These are phyloP conservation scores for Egretta garzetta DNA, from an alignment of 2,113 vertebrate species.

Conservation along the genomic window DNA sequence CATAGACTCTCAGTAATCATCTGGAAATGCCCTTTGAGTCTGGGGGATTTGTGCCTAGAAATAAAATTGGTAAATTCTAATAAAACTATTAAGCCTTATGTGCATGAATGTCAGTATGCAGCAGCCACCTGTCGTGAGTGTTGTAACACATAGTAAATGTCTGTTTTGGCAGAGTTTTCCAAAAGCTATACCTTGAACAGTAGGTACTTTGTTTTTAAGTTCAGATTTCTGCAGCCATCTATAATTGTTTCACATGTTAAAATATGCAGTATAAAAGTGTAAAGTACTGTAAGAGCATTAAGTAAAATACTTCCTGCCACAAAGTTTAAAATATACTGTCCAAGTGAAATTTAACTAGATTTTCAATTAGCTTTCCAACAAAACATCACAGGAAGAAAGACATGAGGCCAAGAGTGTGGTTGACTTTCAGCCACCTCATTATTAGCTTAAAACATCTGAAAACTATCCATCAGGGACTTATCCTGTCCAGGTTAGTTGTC, in stretches of 20 bases:
- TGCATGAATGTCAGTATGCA: not conserved
- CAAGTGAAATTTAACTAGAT: not conserved
- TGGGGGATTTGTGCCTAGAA: not conserved
- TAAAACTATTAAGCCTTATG: not conserved
- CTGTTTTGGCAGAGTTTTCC: not conserved
- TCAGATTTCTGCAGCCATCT: not conserved
- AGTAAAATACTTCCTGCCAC: conserved; percentile 31
- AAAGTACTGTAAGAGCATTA: not conserved
- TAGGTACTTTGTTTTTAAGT: not conserved
- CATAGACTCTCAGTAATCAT: not conserved
- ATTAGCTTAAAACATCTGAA: not conserved
- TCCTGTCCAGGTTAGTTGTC: not conserved
- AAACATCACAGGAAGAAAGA: conserved; percentile 1
- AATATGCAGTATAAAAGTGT: not conserved
- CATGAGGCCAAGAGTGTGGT: not conserved
- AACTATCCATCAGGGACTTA: not conserved
- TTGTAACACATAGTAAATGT: not conserved
- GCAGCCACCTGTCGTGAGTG: not conserved
- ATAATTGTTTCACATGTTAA: not conserved
- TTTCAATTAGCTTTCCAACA: not conserved
- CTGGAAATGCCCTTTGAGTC: not conserved
- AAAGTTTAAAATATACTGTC: not conserved
- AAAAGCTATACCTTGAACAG: not conserved
- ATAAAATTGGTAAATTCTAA: not conserved
- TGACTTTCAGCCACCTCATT: not conserved